Conservation (phyloP, 35 echinoderm and acorn worm genomes). For the Strongylocentrotus purpuratus region DNA sequence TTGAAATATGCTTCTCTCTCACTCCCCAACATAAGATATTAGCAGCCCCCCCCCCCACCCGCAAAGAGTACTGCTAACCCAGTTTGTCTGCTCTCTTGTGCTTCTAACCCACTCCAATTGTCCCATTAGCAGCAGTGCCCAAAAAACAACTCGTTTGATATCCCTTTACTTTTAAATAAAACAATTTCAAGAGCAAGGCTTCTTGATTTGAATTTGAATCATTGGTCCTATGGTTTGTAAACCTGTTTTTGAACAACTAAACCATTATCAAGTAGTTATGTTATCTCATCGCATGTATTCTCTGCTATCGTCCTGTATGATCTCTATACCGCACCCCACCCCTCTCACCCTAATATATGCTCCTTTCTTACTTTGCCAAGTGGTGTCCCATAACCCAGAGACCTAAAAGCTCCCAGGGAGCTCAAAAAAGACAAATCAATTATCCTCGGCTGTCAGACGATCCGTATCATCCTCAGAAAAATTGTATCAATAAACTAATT, state of each 20-base stretch:
- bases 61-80: background rate
- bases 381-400: background rate
- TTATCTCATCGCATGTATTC: no score
- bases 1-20: background rate
- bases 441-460: background rate
- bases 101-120: no score
- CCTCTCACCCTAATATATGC: background rate
- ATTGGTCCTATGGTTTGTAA: background rate
- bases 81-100: background rate
- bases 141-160: no score
- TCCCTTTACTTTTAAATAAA: no score
- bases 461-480: background rate
- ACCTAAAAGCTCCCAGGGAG: background rate
- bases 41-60: background rate
- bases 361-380: background rate
- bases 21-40: background rate
- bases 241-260: background rate
- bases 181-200: no score
- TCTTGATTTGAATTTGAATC: no score
- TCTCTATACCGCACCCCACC: background rate
- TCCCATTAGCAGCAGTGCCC: no score
- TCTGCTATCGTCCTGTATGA: no score
- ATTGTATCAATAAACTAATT: constrained; percentile 20
- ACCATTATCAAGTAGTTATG: no score
- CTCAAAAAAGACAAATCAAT: background rate